Conservation (phyloP, 2,888 invertebrate genomes). For the Mechanitis mazaeus region DNA sequence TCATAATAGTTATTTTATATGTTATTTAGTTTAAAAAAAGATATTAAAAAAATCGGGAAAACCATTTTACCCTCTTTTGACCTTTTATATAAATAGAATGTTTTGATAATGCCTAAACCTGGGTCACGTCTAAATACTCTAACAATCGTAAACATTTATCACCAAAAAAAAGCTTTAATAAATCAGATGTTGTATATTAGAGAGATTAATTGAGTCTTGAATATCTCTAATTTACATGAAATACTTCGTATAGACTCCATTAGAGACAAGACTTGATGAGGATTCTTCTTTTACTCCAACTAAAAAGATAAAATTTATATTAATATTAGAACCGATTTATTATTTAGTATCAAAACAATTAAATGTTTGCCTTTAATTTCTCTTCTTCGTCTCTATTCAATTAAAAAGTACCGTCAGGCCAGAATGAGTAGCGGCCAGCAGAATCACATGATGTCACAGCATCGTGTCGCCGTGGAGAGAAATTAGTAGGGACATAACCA, state of each 20-base stretch:
- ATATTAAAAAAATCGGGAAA: too few species aligned
- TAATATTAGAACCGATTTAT: slow-evolving; percentile 1
- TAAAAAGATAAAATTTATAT: slow-evolving; percentile 31
- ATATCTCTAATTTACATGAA: slow-evolving; percentile 53
- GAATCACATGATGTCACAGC: slow-evolving; percentile 61
- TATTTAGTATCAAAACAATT: neutral
- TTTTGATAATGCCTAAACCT: neutral
- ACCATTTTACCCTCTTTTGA: too few species aligned
- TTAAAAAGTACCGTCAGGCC: slow-evolving; percentile 57
- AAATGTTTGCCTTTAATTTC: slow-evolving; percentile 5
- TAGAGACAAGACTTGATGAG: slow-evolving; percentile 52
- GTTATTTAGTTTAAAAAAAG: too few species aligned
- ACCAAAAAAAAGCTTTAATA: slow-evolving; percentile 2
- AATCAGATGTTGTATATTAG: neutral
- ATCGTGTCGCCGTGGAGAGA: slow-evolving; percentile 61
- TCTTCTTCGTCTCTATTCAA: slow-evolving; percentile 5
- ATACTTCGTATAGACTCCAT: slow-evolving; percentile 62
- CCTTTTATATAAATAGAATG: too few species aligned
- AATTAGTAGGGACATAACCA: slow-evolving; percentile 53
- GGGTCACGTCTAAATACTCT: slow-evolving; percentile 5
- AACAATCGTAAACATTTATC: neutral
- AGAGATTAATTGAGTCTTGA: neutral
- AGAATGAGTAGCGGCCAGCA: slow-evolving; percentile 58
- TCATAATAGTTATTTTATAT: too few species aligned
- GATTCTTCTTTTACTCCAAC: slow-evolving; percentile 67